Evolutionary conservation across 2,888 invertebrate species (phyloP).

Genomic region (Eurois occulta): DNA sequence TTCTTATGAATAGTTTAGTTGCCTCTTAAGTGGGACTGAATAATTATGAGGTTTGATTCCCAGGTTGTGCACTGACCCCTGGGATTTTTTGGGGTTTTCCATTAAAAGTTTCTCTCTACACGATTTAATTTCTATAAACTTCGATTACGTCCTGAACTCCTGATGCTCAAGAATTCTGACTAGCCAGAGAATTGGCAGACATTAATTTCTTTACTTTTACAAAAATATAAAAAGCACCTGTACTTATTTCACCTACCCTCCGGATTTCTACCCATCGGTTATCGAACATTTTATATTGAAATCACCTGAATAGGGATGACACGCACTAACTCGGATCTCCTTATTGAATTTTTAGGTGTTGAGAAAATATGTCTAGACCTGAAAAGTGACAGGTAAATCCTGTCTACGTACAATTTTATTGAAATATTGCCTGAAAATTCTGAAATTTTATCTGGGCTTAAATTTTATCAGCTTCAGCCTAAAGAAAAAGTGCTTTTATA

Average conservation of each 20-base stretch:
- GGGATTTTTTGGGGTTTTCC: no score
- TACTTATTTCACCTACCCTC: conserved; percentile 11
- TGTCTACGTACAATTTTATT: conserved; percentile 6
- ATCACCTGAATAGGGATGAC: conserved; percentile 36
- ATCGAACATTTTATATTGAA: conserved; percentile 31
- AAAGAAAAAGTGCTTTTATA: no score
- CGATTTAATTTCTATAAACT: not conserved
- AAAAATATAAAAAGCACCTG: conserved; percentile 29
- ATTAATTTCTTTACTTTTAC: not conserved
- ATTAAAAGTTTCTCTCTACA: not conserved
- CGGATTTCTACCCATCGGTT: conserved; percentile 10
- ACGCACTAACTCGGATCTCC: conserved; percentile 16
- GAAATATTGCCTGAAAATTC: conserved; percentile 22
- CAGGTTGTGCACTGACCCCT: not conserved
- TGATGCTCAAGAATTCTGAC: not conserved
- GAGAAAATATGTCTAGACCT: conserved; percentile 14
- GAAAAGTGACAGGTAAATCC: conserved; percentile 33
- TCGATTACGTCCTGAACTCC: not conserved
- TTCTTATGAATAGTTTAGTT: not conserved
- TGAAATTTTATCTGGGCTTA: no score
- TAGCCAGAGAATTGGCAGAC: not conserved
- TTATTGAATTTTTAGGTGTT: conserved; percentile 39
- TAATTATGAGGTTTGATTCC: not conserved
- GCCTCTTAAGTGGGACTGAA: not conserved
- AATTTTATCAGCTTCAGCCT: no score